Conservation (phyloP, 1,140 invertebrate genomes). For the Ceratoteleas bidentatus region DNA sequence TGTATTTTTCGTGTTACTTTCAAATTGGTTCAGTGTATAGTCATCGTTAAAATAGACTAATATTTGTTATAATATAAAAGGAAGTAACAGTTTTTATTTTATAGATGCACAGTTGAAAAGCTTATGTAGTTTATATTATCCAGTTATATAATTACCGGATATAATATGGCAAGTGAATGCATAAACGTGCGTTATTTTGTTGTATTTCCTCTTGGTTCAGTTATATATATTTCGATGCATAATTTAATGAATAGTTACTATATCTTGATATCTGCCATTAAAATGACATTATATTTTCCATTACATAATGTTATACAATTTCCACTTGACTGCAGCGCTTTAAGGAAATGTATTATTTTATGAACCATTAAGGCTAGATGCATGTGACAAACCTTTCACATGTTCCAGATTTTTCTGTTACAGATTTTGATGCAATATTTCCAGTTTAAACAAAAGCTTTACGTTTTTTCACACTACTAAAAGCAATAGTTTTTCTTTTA, state of each 20-base stretch:
- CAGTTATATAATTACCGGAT: background rate
- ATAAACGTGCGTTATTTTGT: too few species aligned
- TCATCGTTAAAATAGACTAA: too few species aligned
- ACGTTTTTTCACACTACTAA: background rate
- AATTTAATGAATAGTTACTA: conserved; percentile 15
- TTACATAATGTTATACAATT: conserved; percentile 38
- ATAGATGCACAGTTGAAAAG: background rate
- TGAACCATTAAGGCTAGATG: conserved; percentile 34
- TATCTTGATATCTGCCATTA: conserved; percentile 24
- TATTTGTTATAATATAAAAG: too few species aligned
- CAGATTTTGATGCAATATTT: background rate
- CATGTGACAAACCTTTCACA: conserved; percentile 22
- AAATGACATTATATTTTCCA: conserved; percentile 18
- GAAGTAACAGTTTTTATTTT: too few species aligned
- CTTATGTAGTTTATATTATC: background rate
- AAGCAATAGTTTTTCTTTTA: background rate
- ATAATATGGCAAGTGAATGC: too few species aligned
- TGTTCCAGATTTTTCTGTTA: conserved; percentile 11
- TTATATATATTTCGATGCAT: conserved; percentile 8
- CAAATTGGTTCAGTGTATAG: too few species aligned
- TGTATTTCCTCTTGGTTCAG: too few species aligned
- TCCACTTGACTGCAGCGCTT: conserved; percentile 17
- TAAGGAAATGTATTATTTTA: conserved; percentile 28
- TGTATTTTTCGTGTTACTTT: too few species aligned
- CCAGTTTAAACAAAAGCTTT: background rate